These are phyloP conservation scores for Galaxea fascicularis DNA, from an alignment of 92 coral and sea anemone species.

Conservation along the genomic window DNA sequence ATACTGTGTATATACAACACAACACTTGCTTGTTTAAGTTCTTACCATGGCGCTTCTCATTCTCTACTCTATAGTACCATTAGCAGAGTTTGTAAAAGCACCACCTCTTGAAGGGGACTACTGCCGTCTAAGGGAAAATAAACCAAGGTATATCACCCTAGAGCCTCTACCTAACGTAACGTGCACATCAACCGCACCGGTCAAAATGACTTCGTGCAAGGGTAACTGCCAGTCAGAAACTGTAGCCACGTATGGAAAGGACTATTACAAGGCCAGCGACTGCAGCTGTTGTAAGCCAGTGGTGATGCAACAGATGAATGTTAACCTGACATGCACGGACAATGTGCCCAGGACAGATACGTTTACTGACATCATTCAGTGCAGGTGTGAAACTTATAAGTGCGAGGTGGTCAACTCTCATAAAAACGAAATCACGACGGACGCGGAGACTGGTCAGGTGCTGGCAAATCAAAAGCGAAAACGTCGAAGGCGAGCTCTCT, in stretches of 20 bases:
- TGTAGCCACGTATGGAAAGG: constrained; percentile 36
- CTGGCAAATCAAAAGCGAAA: not conserved
- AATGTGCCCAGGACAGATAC: not conserved
- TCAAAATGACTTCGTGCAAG: constrained; percentile 42
- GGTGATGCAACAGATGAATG: not conserved
- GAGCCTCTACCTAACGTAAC: not conserved
- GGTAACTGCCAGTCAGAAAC: constrained; percentile 65
- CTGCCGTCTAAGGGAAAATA: not conserved
- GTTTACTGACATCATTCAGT: constrained; percentile 32
- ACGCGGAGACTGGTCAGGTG: not conserved
- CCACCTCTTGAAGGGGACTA: not conserved
- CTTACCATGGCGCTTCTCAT: not conserved
- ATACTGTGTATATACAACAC: too few species aligned
- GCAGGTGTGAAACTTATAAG: constrained; percentile 23
- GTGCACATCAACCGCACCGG: constrained; percentile 42
- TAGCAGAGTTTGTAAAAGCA: not conserved
- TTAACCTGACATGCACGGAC: constrained; percentile 37
- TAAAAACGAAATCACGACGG: constrained; percentile 3
- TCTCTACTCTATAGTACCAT: not conserved
- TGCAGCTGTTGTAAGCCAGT: constrained; percentile 64
- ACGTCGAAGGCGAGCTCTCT: constrained; percentile 22
- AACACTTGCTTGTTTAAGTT: too few species aligned
- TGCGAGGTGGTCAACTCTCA: constrained; percentile 35
- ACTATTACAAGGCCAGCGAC: not conserved
- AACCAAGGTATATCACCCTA: not conserved